A percentile compares a stretch with the other conserved stretches of the same genome.
These are phyloP conservation scores for Epinephelus moara DNA, from an alignment of 2,113 vertebrate species.

Conservation along the genomic window DNA sequence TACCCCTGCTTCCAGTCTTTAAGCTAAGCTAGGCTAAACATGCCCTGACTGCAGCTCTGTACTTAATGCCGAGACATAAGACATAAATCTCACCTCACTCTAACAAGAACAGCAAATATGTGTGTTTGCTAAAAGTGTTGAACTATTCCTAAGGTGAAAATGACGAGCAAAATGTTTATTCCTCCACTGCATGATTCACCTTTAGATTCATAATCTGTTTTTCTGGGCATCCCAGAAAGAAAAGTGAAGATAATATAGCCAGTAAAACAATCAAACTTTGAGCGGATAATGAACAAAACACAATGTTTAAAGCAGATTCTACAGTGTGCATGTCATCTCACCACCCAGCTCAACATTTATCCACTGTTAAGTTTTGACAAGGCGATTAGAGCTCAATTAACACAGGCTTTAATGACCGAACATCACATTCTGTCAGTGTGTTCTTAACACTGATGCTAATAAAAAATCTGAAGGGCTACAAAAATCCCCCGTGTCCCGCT, in stretches of 20 bases:
- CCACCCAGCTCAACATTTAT: slow-evolving; percentile 15
- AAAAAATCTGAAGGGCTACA: slow-evolving; percentile 31
- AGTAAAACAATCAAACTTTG: not conserved
- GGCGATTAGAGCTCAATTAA: slow-evolving; percentile 54
- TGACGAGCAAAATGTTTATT: not conserved
- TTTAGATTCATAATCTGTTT: not conserved
- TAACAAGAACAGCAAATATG: no score
- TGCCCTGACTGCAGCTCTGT: no score
- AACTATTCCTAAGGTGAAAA: not conserved
- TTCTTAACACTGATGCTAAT: slow-evolving; percentile 5
- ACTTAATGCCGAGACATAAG: no score
- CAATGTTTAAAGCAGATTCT: not conserved
- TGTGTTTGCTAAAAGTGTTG: no score
- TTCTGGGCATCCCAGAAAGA: not conserved
- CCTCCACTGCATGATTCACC: not conserved
- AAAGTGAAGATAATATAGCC: not conserved
- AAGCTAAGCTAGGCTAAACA: no score
- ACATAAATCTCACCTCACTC: no score
- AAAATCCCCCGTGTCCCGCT: slow-evolving; percentile 9
- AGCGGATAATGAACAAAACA: not conserved
- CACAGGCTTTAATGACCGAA: slow-evolving; percentile 22
- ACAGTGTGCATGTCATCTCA: not conserved
- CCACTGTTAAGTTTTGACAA: slow-evolving; percentile 36
- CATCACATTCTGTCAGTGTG: slow-evolving; percentile 20
- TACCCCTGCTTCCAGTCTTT: no score